A percentile compares a stretch with the other conserved stretches of the same genome.
Evolutionary conservation across 2,113 vertebrate genomes (phyloP).

Genomic region (Deroptyus accipitrinus): DNA sequence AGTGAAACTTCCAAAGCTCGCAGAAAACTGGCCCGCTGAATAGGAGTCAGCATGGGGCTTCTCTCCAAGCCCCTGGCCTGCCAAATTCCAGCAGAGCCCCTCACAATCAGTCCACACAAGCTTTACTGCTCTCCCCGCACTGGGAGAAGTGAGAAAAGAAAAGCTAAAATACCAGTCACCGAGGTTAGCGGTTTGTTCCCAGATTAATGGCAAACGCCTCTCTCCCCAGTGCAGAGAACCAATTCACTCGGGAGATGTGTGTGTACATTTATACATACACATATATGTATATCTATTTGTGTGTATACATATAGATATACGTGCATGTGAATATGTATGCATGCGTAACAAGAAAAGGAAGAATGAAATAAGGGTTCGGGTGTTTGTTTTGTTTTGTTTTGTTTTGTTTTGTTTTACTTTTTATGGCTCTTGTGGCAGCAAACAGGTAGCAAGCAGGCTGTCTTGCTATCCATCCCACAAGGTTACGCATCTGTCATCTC

Average conservation of each 20-base stretch:
- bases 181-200: constrained; percentile 81
- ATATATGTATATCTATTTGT: not conserved
- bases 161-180: constrained; percentile 81
- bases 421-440: not conserved
- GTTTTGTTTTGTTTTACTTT: not conserved
- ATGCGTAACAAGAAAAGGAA: not conserved
- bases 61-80: constrained; percentile 89
- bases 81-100: constrained; percentile 99
- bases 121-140: constrained; percentile 79
- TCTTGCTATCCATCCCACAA: not conserved
- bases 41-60: constrained; percentile 95
- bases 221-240: constrained; percentile 36
- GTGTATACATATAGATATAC: not conserved
- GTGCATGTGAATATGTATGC: not conserved
- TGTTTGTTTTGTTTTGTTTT: no score
- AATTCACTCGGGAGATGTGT: not conserved
- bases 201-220: constrained; percentile 79
- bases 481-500: not conserved
- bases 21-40: constrained; percentile 91
- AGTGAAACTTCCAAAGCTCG: constrained; percentile 97
- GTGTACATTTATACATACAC: accelerated
- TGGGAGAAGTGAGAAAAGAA: constrained; percentile 77
- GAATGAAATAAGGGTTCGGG: not conserved
- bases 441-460: not conserved
- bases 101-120: constrained; percentile 95